A percentile compares a stretch with the other conserved stretches of the same genome.
phyloP scores from a whole-genome alignment of 2,113 vertebrate species.

The Hepsetus odoe region DNA sequence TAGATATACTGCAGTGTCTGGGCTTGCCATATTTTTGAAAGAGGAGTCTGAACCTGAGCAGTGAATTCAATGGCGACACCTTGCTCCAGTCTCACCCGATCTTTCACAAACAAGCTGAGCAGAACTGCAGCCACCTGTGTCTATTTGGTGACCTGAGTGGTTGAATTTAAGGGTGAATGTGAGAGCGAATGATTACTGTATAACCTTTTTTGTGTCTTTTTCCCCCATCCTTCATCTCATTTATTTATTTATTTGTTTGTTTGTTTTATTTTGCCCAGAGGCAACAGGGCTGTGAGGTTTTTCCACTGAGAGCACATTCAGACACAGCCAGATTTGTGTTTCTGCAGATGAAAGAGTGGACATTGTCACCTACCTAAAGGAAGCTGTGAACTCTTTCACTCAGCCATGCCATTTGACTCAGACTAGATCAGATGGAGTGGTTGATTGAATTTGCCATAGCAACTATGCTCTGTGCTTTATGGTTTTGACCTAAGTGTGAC shows the following conservation, averaged over 20 bases:
- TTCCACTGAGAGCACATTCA: neutral
- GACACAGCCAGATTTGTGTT: neutral
- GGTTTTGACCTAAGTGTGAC: constrained; percentile 35
- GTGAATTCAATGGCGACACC: constrained; percentile 38
- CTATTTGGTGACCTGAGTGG: constrained; percentile 33
- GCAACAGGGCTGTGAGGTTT: too few species aligned
- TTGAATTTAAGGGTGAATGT: neutral
- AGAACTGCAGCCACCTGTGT: constrained; percentile 36
- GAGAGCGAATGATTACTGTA: too few species aligned
- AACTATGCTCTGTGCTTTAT: constrained; percentile 20
- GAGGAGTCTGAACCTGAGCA: constrained; percentile 59
- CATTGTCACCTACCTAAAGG: constrained; percentile 38
- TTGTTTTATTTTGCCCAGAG: too few species aligned
- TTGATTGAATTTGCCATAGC: constrained; percentile 47
- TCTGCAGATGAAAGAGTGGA: constrained; percentile 40
- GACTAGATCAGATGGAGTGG: constrained; percentile 36
- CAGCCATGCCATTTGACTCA: constrained; percentile 23
- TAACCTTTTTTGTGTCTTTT: too few species aligned
- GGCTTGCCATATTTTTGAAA: constrained; percentile 54
- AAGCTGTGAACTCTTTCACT: constrained; percentile 23
- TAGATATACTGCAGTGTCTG: constrained; percentile 63
- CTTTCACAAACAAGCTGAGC: constrained; percentile 22
- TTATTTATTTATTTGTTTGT: too few species aligned
- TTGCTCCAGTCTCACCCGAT: constrained; percentile 50
- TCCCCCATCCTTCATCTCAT: too few species aligned